Conservation (phyloP, 1,140 invertebrate genomes). For the Drepana arcuata region DNA sequence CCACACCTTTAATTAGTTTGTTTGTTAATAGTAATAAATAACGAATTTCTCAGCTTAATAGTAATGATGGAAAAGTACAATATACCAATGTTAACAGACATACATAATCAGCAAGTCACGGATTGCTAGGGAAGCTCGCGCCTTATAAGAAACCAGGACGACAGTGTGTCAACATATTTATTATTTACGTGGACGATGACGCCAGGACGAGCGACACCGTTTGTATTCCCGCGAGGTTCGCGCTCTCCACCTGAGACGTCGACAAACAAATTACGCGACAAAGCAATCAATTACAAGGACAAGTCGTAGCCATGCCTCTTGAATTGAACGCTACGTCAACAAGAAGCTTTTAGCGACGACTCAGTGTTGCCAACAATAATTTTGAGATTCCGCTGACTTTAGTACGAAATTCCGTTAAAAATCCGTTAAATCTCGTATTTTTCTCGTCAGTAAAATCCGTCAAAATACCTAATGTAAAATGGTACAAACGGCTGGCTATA, state of each 20-base stretch:
- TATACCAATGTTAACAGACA: slow-evolving; percentile 16
- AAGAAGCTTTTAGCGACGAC: slow-evolving; percentile 63
- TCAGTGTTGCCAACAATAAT: no score
- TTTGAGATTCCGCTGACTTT: no score
- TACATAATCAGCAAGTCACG: slow-evolving; percentile 34
- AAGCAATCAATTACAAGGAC: slow-evolving; percentile 70
- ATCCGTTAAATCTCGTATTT: no score
- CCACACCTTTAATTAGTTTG: no score
- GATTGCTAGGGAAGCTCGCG: slow-evolving; percentile 13
- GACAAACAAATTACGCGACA: slow-evolving; percentile 70
- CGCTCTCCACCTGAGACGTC: slow-evolving; percentile 37
- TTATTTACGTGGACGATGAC: slow-evolving; percentile 54
- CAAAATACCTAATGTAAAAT: no score
- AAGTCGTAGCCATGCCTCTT: slow-evolving; percentile 52
- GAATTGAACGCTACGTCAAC: slow-evolving; percentile 66
- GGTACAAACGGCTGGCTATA: no score
- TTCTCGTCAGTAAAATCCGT: no score
- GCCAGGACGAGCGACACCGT: slow-evolving; percentile 29
- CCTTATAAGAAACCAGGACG: no score
- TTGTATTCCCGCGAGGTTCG: slow-evolving; percentile 49
- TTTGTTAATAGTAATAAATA: no score
- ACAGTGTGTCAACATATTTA: slow-evolving; percentile 51
- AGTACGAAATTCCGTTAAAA: no score
- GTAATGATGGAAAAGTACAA: no score
- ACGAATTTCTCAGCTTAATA: no score